Conservation (phyloP, 2,113 vertebrate species). For the Gymnarchus niloticus region DNA sequence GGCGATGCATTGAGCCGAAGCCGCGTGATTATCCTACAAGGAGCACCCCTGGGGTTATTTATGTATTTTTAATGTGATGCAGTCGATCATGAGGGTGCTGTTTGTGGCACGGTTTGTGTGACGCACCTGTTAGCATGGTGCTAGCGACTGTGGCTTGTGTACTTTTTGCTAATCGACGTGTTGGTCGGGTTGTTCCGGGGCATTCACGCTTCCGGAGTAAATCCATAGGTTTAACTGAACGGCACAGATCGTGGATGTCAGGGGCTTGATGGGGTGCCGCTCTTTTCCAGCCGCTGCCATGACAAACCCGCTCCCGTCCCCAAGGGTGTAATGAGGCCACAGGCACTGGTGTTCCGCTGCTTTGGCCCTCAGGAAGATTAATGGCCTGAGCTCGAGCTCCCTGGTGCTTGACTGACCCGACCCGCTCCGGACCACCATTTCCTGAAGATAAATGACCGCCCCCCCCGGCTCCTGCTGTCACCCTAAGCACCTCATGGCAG, state of each 20-base stretch:
- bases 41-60: not conserved
- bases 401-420: not conserved
- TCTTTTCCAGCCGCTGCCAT: not conserved
- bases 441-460: not conserved
- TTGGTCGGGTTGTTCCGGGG: constrained; percentile 26
- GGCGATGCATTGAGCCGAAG: not conserved
- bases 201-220: constrained; percentile 35
- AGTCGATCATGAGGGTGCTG: not conserved
- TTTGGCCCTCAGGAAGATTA: constrained; percentile 37
- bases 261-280: not conserved
- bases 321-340: not conserved
- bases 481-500: not conserved
- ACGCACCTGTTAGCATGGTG: constrained; percentile 36
- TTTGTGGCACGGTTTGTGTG: constrained; percentile 36
- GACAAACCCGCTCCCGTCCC: not conserved
- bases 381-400: constrained; percentile 17
- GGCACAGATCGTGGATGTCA: not conserved
- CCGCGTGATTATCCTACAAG: not conserved
- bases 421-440: not conserved
- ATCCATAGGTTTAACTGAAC: constrained; percentile 52
- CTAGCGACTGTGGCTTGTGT: constrained; percentile 50
- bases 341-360: constrained; percentile 23
- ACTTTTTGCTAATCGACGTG: constrained; percentile 44
- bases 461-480: not conserved
- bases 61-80: not conserved